Conservation (phyloP, 1,140 invertebrate genomes). For the Apocrypta bakeri region DNA sequence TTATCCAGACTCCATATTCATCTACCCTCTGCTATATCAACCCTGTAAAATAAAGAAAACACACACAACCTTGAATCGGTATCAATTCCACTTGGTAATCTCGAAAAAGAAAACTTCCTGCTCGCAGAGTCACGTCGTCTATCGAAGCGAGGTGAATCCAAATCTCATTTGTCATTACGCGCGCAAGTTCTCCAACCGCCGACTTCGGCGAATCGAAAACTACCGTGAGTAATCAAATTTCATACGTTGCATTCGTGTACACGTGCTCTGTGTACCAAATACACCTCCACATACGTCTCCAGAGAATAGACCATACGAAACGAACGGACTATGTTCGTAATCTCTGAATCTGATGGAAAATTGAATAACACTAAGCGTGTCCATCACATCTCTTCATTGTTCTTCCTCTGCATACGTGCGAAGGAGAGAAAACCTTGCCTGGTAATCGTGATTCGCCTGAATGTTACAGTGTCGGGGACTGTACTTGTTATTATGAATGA, state of each 20-base stretch:
- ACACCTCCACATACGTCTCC: no score
- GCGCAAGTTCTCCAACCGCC: background rate
- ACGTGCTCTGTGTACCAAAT: no score
- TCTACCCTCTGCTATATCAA: no score
- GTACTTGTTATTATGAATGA: no score
- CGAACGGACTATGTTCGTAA: background rate
- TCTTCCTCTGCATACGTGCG: background rate
- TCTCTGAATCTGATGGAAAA: constrained; percentile 10
- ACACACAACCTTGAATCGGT: constrained; percentile 7
- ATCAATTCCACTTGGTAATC: background rate
- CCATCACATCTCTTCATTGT: background rate
- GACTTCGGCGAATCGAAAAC: constrained; percentile 21
- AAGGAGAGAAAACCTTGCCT: background rate
- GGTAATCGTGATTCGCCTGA: background rate
- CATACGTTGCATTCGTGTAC: background rate
- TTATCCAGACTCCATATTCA: no score
- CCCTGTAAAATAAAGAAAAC: no score
- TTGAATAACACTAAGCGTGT: constrained; percentile 22
- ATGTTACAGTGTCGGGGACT: background rate
- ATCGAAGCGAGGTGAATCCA: constrained; percentile 17
- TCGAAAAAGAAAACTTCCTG: constrained; percentile 22
- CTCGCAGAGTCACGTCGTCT: background rate
- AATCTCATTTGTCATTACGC: constrained; percentile 39
- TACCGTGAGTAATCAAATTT: constrained; percentile 38
- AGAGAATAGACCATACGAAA: no score